Conservation (phyloP, 1,140 invertebrate species). For the Paralvinella palmiformis region DNA sequence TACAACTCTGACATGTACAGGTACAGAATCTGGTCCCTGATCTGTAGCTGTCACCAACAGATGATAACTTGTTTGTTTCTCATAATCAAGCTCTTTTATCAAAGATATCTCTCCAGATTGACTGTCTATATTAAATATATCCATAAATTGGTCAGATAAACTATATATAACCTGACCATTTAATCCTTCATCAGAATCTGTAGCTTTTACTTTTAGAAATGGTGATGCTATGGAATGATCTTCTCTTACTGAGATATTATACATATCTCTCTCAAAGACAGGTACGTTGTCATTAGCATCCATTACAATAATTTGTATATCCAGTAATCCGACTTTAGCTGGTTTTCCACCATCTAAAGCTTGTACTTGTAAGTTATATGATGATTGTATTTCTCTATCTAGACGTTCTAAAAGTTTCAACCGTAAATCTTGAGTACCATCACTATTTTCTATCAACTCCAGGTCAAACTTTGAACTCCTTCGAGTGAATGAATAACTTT, state of each 20-base stretch:
- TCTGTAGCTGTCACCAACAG: conserved; percentile 16
- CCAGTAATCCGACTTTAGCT: neutral
- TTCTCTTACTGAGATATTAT: conserved; percentile 13
- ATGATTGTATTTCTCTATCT: conserved; percentile 5
- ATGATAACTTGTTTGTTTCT: conserved; percentile 9
- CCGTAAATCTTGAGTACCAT: conserved; percentile 3
- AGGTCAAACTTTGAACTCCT: conserved; percentile 3
- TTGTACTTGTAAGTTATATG: neutral
- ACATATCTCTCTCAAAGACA: conserved; percentile 12
- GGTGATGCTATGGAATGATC: neutral
- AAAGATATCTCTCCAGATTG: conserved; percentile 17
- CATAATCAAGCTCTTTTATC: conserved; percentile 11
- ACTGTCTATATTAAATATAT: conserved; percentile 13
- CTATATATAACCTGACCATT: conserved; percentile 20
- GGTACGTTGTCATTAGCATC: conserved; percentile 22
- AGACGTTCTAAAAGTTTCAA: conserved; percentile 4
- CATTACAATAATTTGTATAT: conserved; percentile 9
- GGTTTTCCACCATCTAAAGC: conserved; percentile 13
- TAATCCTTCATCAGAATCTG: conserved; percentile 14
- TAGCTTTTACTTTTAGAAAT: conserved; percentile 9
- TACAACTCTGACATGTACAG: conserved; percentile 10
- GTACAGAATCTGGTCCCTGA: conserved; percentile 6
- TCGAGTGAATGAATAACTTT: conserved; percentile 9
- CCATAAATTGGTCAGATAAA: conserved; percentile 7
- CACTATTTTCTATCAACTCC: conserved; percentile 1